Evolutionary conservation across 2,113 vertebrate species (phyloP).

Genomic region (Dolichallabes microphthalmus): DNA sequence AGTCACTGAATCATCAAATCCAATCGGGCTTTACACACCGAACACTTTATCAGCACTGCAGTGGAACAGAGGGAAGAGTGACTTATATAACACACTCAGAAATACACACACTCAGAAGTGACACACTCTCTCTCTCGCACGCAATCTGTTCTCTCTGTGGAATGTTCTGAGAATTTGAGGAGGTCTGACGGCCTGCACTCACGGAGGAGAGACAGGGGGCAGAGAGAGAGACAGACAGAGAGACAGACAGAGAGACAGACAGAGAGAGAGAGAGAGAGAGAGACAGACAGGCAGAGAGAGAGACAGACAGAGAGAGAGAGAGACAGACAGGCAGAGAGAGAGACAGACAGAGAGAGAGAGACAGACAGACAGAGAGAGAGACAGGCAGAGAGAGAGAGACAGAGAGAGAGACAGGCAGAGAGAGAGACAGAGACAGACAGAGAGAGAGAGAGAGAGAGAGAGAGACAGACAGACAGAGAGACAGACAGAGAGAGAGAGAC

Average conservation of each 20-base stretch:
- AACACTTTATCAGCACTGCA: not conserved
- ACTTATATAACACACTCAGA: slow-evolving; percentile 16
- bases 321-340: not conserved
- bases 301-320: not conserved
- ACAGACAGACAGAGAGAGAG: too few relatives aligned
- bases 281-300: not conserved
- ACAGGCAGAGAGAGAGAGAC: too few relatives aligned
- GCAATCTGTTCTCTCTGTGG: slow-evolving; percentile 9
- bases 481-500: too few relatives aligned
- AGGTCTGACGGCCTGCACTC: not conserved
- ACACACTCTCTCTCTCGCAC: slow-evolving; percentile 4
- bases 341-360: not conserved
- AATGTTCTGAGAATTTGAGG: slow-evolving; percentile 35
- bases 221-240: slow-evolving; percentile 6
- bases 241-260: not conserved
- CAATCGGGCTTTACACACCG: not conserved
- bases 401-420: not conserved
- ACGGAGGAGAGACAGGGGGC: slow-evolving; percentile 10
- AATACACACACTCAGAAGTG: not conserved
- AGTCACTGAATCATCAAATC: not conserved
- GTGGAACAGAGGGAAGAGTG: not conserved
- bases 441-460: not conserved
- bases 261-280: not conserved
- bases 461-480: too few relatives aligned
- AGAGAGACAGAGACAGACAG: not conserved